Evolutionary conservation across 2,888 invertebrate genomes (phyloP), one percentile per base, ranked within the genome.

Genomic region (Ophioninae sp.): DNA sequence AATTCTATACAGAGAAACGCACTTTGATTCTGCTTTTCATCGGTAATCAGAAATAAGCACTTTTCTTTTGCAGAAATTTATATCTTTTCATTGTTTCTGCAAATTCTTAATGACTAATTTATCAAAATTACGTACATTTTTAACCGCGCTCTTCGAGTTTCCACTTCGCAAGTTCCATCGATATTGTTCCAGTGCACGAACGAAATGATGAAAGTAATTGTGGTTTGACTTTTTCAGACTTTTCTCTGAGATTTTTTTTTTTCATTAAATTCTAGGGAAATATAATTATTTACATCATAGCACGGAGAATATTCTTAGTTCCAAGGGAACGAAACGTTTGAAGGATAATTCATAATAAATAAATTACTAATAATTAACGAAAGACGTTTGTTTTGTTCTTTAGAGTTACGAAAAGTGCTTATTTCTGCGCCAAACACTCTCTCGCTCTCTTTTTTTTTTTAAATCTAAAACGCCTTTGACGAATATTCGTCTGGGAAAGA

Each of bases 1-100:
- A 73, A 84, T 57, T 68, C 75, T 79, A 67, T 57, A 68, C 10
- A 61, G 72, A 76, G 44, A 81, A 82, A 84, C 82, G 75, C 73
- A 79, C 84, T 84, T 84, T 84, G 84, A 84, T 84, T 84, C 76
- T 84, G 84, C 68, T 79, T 75, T 68, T 72, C 50, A 41, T 50
- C 56, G 37, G 39, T 56, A 65, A 64, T 13, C 44, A 17, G 41
- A 72, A 61, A 61, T 21, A 41, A 44, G 17, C 17, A 17, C 41
- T 23, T 44, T 7, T 61, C 72, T 13, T 44, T 62, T 7, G 41
- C 56, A 44, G 23, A 62, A 73, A 62, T 17, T 2, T 41, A 61
- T 41, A 20, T 30, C 57, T 72, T 7, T 41, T 59, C 39, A n/a
- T 59, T 59, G 37, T 41, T 21, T 56, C 44, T 30, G 21, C 44